A percentile compares a stretch with the other conserved stretches of the same genome.
Evolutionary conservation across 2,797 vertebrate genomes (phyloP).

Genomic region (Sebastes steindachneri): DNA sequence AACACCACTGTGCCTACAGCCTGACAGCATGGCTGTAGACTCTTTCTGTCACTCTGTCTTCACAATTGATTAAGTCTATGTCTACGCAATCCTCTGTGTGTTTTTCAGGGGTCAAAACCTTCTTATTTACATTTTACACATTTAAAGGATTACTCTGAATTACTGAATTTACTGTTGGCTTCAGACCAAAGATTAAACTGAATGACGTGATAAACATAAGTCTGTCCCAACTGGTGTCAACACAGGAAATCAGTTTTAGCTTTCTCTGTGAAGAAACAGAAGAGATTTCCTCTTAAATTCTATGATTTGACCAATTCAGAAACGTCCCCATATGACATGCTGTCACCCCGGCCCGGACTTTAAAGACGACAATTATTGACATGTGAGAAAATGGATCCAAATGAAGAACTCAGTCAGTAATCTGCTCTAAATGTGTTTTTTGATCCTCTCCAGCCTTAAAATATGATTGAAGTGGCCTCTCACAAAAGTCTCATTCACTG

Average conservation of each 20-base stretch:
- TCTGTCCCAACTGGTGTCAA: slow-evolving; percentile 18
- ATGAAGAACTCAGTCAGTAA: slow-evolving; percentile 46
- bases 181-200: slow-evolving; percentile 25
- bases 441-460: slow-evolving; percentile 41
- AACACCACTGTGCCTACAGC: neutral
- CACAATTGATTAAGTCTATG: neutral
- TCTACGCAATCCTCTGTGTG: neutral
- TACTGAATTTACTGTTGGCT: neutral
- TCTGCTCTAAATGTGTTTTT: slow-evolving; percentile 48
- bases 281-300: slow-evolving; percentile 12
- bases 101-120: neutral
- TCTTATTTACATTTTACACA: slow-evolving; percentile 1
- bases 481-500: slow-evolving; percentile 12
- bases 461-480: slow-evolving; percentile 15
- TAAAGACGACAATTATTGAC: slow-evolving; percentile 41
- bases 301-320: slow-evolving; percentile 19
- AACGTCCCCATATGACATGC: slow-evolving; percentile 6
- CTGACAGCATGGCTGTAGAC: neutral
- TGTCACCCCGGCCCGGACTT: slow-evolving; percentile 4
- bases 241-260: slow-evolving; percentile 10
- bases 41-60: neutral
- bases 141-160: slow-evolving; percentile 6
- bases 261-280: neutral
- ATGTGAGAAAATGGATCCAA: slow-evolving; percentile 43
- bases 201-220: neutral